Evolutionary conservation across 2,797 vertebrate genomes (phyloP).

Genomic region (Cheirogaleus major): DNA sequence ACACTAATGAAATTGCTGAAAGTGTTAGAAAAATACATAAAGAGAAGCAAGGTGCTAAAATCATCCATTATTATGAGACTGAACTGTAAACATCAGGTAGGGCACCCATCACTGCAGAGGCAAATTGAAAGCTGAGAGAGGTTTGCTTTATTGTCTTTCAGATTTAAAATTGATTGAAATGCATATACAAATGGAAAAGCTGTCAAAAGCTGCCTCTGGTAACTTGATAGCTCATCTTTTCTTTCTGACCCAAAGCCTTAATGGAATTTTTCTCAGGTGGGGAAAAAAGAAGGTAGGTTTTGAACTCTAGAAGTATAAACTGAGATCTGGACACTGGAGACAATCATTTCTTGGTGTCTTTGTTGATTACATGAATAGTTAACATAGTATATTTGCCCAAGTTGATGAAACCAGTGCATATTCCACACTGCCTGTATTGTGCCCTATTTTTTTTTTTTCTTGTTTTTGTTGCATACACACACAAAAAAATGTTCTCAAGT

Average conservation of each 20-base stretch:
- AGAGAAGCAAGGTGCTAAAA: conserved; percentile 62
- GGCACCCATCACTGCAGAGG: conserved; percentile 44
- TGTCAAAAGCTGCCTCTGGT: conserved; percentile 55
- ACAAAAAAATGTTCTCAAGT: neutral
- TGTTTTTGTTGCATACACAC: neutral
- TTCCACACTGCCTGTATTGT: neutral
- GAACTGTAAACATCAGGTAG: conserved; percentile 75
- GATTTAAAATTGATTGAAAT: conserved; percentile 78
- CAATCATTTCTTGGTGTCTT: neutral
- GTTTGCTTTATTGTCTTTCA: conserved; percentile 72
- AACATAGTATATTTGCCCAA: neutral
- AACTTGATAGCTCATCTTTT: conserved; percentile 63
- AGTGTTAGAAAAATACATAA: conserved; percentile 44
- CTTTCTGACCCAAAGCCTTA: conserved; percentile 62
- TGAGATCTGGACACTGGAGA: neutral
- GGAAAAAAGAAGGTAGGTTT: neutral
- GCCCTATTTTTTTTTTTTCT: neutral
- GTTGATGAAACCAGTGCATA: neutral
- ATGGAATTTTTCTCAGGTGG: conserved; percentile 50
- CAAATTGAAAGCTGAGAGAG: conserved; percentile 65
- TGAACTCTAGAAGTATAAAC: neutral
- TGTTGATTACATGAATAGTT: rapidly evolving
- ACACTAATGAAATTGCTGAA: conserved; percentile 58
- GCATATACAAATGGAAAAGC: conserved; percentile 68
- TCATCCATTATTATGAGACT: conserved; percentile 49